These are phyloP conservation scores for Tichodroma muraria DNA, from an alignment of 2,113 vertebrate species.

Conservation along the genomic window DNA sequence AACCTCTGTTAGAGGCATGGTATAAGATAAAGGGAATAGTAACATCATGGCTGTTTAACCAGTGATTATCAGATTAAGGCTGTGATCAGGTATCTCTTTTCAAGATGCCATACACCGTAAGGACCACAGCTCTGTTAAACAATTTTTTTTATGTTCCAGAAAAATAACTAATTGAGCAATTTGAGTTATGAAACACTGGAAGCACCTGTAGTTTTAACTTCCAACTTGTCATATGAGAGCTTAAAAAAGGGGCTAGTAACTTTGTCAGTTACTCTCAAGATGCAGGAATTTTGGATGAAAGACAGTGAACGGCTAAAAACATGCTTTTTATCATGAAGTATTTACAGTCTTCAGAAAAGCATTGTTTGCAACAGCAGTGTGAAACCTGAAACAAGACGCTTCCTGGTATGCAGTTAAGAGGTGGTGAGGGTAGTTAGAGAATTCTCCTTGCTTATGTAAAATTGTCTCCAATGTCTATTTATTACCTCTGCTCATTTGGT, in stretches of 20 bases:
- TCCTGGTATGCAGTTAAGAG: rapidly evolving
- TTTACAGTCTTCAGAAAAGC: not conserved
- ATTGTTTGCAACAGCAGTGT: not conserved
- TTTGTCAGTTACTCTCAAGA: not conserved
- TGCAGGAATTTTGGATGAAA: not conserved
- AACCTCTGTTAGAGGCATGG: not conserved
- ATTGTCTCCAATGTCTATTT: not conserved
- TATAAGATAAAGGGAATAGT: not conserved
- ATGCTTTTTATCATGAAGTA: not conserved
- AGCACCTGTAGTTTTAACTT: not conserved
- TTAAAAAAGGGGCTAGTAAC: not conserved
- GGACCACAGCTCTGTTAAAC: not conserved
- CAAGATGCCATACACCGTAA: rapidly evolving
- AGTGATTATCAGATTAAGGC: not conserved
- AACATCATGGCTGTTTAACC: not conserved
- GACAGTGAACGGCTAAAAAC: not conserved
- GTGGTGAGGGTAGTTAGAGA: not conserved
- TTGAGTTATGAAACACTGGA: not conserved
- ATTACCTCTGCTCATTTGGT: not conserved
- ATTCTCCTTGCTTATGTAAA: not conserved
- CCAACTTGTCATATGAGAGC: not conserved
- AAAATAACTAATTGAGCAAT: not conserved
- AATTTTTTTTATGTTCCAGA: not conserved
- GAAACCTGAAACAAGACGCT: not conserved
- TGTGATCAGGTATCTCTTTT: not conserved